Base-by-base conservation (phyloP, 2,888 invertebrate species). In the Allacma fusca region DNA sequence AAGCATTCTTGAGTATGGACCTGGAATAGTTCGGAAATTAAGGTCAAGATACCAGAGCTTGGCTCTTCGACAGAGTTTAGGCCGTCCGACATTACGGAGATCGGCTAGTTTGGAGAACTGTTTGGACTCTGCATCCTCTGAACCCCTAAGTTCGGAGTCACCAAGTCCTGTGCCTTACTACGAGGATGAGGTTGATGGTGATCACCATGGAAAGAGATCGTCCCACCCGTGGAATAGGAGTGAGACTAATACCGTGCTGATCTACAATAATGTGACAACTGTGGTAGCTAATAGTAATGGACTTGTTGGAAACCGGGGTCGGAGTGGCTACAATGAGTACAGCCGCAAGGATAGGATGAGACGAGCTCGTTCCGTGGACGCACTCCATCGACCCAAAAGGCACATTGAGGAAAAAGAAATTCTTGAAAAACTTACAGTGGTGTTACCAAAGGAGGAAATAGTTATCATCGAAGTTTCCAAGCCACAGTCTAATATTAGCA, bases 11-110 rank as follows among this genome's bases (percentile, higher is more conserved):
- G 84, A 84, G 76, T 95, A 96, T 88, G 96, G 96, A 0, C 96
- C 96, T 73, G 95, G 96, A 78, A 95, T 96, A 86, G 96, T 96
- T 57, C 94, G 93, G 85, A 93, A 93, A 85, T 90, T 96, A 83
- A 92, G 94, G 86, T 93, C 94, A 86, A 12, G 94, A 86, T 96
- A 95, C 87, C 90, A 96, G 81, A 94, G 93, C 86, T 89, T 95
- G 82, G 94, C 95, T 13, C 88, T 95, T 80, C 90, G 94, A n/a
- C 90, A 90, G 84, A 88, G 86, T 82, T 87, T 87, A 77, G 89
- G 89, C 62, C 89, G 93, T 4, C 91, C 91, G 9, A 91, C 92
- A 21, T 91, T 94, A 80, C 89, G 95, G 28, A 91, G 95, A 83
- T 94, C 95, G 65, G 91, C 94, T 76, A 94, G 94, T 81, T 89